Base-by-base conservation (phyloP, 2,888 invertebrate genomes). In the Euclidia mi region DNA sequence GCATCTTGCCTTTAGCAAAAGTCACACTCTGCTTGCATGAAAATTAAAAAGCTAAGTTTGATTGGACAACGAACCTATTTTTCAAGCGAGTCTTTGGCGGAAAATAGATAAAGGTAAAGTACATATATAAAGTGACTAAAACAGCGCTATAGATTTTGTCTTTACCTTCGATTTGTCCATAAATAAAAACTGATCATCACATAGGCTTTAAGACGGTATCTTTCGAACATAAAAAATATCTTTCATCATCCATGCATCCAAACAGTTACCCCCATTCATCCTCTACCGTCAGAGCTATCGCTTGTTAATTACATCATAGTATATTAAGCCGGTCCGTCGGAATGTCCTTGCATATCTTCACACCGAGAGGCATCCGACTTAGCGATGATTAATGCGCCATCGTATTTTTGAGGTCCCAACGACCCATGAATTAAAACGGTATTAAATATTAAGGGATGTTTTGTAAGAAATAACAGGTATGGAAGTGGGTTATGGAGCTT, bases 381-480 rank as follows among this genome's bases (percentile, higher is more conserved):
- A 56, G 38, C 51, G 57, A 67, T 73, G 72, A 72, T 72, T 73
- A 73, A 73, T 72, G 67, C 57, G 28, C 50, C 38, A 65, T 65
- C 65, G 73, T 71, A 72, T 72, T 70, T 71, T 72, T 72, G 73
- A 73, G 57, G 55, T 7, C 45, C 46, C 35, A 56, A 69, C 56
- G 51, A 34, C 45, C 58, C 42, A 44, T 40, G 56, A 48, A 58
- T 69, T 65, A 66, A 56, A 72, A 69, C 56, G 45, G 14, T 35
- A 58, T 31, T 18, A 34, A 32, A 46, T 62, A 47, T 32, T 14
- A 32, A 0, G 40, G 11, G 52, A 55, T 57, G 43, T 57, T 71
- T 65, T 11, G 2, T n/a, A 20, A 18, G 7, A 28, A 3, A 17
- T 17, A 31, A 7, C 2, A 12, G 7, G 18, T 14, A 7, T 28